These are phyloP conservation scores for Cetonia aurata DNA, from an alignment of 2,888 invertebrate species.

Conservation along the genomic window DNA sequence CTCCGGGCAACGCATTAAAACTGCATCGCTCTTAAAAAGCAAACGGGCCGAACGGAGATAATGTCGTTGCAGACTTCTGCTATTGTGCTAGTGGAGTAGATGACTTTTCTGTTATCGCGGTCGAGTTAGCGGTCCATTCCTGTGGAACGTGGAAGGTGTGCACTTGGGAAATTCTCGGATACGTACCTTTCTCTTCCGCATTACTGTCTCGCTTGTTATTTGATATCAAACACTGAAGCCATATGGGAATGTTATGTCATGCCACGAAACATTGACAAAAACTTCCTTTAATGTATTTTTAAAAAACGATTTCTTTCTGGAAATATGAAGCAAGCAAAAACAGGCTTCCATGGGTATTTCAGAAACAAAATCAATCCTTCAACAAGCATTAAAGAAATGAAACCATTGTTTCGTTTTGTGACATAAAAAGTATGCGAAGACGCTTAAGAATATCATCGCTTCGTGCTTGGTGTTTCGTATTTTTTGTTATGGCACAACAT, in stretches of 20 bases:
- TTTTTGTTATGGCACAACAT: no score
- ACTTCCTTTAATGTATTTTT: no score
- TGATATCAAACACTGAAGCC: neutral
- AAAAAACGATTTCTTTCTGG: no score
- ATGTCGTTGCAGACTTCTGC: neutral
- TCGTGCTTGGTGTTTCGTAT: no score
- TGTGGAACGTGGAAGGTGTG: slow-evolving; percentile 33
- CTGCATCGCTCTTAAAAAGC: slow-evolving; percentile 64
- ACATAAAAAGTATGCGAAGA: no score
- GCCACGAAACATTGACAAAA: no score
- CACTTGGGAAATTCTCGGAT: slow-evolving; percentile 56
- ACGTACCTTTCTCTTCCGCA: slow-evolving; percentile 43
- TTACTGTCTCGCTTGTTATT: neutral
- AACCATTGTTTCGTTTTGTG: no score
- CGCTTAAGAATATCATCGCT: no score
- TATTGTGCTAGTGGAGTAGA: slow-evolving; percentile 52
- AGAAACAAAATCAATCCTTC: no score
- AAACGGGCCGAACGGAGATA: slow-evolving; percentile 63
- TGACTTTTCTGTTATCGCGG: neutral
- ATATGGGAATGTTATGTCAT: neutral
- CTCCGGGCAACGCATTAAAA: slow-evolving; percentile 62
- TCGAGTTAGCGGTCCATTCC: neutral
- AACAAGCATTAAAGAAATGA: no score
- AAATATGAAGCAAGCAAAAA: no score
- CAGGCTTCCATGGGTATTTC: no score